These are phyloP conservation scores for Chesias legatella DNA, from an alignment of 2,888 invertebrate species.

Conservation along the genomic window DNA sequence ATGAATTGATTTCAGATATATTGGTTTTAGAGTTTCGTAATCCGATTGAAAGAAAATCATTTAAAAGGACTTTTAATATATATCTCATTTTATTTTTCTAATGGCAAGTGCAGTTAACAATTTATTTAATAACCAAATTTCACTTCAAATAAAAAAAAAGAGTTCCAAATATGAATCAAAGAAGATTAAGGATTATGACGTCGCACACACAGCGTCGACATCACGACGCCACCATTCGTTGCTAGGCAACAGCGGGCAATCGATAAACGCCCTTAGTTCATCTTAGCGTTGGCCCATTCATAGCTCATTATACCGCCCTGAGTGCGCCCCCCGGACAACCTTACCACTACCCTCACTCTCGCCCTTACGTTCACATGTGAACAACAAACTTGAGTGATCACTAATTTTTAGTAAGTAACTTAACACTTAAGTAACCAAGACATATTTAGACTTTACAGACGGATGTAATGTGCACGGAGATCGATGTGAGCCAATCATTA, in stretches of 20 bases:
- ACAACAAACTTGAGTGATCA: too few relatives aligned
- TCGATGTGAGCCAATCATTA: too few relatives aligned
- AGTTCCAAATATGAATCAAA: too few relatives aligned
- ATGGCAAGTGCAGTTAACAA: too few relatives aligned
- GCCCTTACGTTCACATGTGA: constrained; percentile 5
- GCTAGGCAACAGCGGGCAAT: constrained; percentile 58
- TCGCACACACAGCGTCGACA: constrained; percentile 23
- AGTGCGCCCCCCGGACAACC: constrained; percentile 4
- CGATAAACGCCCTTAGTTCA: constrained; percentile 43
- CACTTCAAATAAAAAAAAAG: too few relatives aligned
- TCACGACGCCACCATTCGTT: constrained; percentile 49
- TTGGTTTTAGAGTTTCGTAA: constrained; percentile 1
- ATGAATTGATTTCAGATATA: background rate
- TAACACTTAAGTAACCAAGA: too few relatives aligned
- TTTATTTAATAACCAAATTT: too few relatives aligned
- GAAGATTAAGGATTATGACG: background rate
- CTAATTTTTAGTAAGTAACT: too few relatives aligned
- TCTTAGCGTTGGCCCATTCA: constrained; percentile 30
- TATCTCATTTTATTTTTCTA: too few relatives aligned
- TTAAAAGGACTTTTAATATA: too few relatives aligned
- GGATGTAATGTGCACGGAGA: too few relatives aligned
- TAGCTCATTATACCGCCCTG: constrained; percentile 30
- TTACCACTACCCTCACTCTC: background rate
- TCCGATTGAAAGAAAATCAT: background rate
- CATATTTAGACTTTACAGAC: too few relatives aligned